Evolutionary conservation across 2,113 vertebrate genomes (phyloP).

Genomic region (Aegithalos caudatus): DNA sequence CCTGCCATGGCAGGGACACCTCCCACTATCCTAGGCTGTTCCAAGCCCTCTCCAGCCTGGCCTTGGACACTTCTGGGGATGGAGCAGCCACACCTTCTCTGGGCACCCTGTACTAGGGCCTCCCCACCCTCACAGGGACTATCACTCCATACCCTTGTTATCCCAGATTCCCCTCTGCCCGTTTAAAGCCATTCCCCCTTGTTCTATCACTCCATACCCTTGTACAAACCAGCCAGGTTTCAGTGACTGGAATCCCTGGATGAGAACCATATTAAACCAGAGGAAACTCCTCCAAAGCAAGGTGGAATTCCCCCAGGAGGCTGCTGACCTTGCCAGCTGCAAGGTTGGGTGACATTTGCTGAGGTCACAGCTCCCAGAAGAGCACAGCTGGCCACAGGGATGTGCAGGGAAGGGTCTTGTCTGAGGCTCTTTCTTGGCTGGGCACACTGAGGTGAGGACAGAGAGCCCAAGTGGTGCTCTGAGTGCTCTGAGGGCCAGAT

Average conservation of each 20-base stretch:
- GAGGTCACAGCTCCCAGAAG: background rate
- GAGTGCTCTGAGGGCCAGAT: background rate
- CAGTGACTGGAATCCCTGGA: background rate
- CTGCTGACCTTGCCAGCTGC: background rate
- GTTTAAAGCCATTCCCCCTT: background rate
- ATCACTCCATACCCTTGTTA: background rate
- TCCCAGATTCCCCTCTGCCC: no score
- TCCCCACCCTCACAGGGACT: background rate
- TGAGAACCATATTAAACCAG: background rate
- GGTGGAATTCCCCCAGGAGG: background rate
- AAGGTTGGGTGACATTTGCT: background rate
- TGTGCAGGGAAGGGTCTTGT: background rate
- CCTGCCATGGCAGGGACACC: background rate
- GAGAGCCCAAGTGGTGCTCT: background rate
- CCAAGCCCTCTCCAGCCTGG: rapidly evolving
- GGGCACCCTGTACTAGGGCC: background rate
- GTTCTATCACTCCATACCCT: background rate
- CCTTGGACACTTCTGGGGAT: background rate
- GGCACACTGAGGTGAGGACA: background rate
- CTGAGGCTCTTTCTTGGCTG: background rate
- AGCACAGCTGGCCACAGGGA: background rate
- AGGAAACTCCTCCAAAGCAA: background rate
- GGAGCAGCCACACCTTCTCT: background rate
- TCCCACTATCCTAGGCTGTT: rapidly evolving
- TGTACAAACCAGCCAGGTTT: background rate